These are phyloP conservation scores for Heliconius hortense DNA, from an alignment of 2,888 invertebrate species.

Conservation along the genomic window DNA sequence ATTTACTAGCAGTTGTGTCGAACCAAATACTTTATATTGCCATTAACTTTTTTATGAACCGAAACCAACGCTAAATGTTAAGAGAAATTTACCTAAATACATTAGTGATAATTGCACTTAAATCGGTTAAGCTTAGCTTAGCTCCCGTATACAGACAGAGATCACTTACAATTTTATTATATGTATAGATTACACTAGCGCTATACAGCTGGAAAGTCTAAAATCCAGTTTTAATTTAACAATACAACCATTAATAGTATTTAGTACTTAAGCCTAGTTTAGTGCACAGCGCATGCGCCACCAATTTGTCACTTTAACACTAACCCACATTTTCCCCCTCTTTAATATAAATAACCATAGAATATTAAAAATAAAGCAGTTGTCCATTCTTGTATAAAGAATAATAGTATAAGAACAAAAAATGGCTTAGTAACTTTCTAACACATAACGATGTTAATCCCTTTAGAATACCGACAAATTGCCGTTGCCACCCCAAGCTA, in stretches of 20 bases:
- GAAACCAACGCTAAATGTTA: too few relatives aligned
- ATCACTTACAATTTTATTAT: not conserved
- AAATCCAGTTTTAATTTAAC: not conserved
- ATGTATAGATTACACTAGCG: not conserved
- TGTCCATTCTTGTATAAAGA: constrained; percentile 24
- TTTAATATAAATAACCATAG: constrained; percentile 14
- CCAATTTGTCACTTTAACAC: constrained; percentile 9
- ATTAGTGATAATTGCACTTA: too few relatives aligned
- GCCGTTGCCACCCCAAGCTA: constrained; percentile 41
- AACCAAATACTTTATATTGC: too few relatives aligned
- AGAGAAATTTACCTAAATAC: too few relatives aligned
- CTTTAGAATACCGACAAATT: constrained; percentile 63
- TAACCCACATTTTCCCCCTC: not conserved
- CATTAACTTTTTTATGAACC: too few relatives aligned
- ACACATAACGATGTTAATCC: constrained; percentile 69
- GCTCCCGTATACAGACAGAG: too few relatives aligned
- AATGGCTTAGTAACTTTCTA: constrained; percentile 67
- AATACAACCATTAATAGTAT: not conserved
- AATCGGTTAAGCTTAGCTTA: too few relatives aligned
- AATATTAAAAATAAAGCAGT: constrained; percentile 15
- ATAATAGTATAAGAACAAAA: constrained; percentile 46
- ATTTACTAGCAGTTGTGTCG: too few relatives aligned
- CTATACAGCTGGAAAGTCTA: not conserved
- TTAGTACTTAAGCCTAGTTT: constrained; percentile 11
- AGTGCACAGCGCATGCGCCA: constrained; percentile 9